Evolutionary conservation across 2,797 vertebrate species (phyloP), one percentile per base, ranked within the genome.

Genomic region (Malacoraja senta): DNA sequence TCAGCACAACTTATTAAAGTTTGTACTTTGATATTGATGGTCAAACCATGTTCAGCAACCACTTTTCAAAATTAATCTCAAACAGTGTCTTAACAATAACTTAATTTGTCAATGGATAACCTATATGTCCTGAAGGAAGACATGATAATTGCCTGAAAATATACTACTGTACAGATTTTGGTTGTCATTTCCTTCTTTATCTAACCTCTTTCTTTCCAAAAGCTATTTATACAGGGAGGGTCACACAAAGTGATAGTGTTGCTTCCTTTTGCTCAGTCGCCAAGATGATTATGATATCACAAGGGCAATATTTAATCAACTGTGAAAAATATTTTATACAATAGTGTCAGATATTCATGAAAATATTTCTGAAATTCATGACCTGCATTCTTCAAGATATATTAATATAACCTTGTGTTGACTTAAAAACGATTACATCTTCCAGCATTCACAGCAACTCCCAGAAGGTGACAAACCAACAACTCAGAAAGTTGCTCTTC

Each of bases 361-460:
- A 94, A 93, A 61, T 61, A 0, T 88, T 94, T n/a, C 93, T 86
- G n/a, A 81, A 78, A 15, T 6, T 58, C 29, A 61, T 93, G 8
- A 76, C 0, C 17, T 94, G 68, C 0, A 93, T 0, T 81, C 7
- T 94, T 93, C 29, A 68, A 1, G 26, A 90, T 26, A 10, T 80
- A 91, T 19, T 61, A 58, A 19, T 61, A 94, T 13, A 76, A 17
- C 32, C 68, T 26, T 0, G 2, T 72, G n/a, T 0, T 61, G 0
- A 32, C 19, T 71, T 93, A 91, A 83, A 0, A 4, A 38, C 0
- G 58, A 0, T 9, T 2, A 26, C 93, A 8, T 9, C 6, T 8
- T 76, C 61, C 0, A 17, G 58, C 15, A 72, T 38, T 91, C 88
- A 91, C 32, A 72, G 71, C 65, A 72, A 44, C 35, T 44, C 38